phyloP scores from a whole-genome alignment of 2,888 invertebrate genomes.

The Melolontha melolontha region DNA sequence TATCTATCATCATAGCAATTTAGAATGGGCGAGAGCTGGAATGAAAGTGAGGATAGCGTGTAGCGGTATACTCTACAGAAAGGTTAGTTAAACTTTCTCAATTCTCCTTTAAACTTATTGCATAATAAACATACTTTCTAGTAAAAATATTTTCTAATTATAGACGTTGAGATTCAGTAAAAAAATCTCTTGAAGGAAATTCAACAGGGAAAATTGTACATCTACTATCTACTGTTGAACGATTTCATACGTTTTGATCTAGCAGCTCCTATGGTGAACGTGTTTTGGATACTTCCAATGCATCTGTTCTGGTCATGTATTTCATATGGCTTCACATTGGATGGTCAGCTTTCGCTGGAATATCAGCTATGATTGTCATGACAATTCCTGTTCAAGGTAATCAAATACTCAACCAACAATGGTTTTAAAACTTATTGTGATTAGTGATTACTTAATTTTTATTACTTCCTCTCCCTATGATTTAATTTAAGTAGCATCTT shows the following conservation, averaged over 20 bases:
- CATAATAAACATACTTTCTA: too few species aligned
- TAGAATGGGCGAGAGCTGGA: constrained; percentile 75
- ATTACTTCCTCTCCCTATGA: too few species aligned
- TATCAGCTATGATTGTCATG: constrained; percentile 69
- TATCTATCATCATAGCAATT: constrained; percentile 73
- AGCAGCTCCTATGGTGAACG: constrained; percentile 77
- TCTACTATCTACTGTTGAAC: constrained; percentile 84
- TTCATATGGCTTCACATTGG: constrained; percentile 71
- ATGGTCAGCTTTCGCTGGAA: constrained; percentile 71
- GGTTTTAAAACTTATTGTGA: too few species aligned
- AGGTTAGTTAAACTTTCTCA: constrained; percentile 67
- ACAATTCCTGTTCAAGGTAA: constrained; percentile 69
- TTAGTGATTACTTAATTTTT: too few species aligned
- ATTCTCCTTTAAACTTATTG: too few species aligned
- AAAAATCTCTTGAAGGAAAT: constrained; percentile 81
- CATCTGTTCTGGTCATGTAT: constrained; percentile 72
- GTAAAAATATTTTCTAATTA: background rate
- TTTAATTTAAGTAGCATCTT: too few species aligned
- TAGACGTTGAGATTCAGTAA: constrained; percentile 74
- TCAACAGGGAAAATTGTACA: constrained; percentile 87
- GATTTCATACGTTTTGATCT: constrained; percentile 86
- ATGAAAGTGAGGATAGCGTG: constrained; percentile 83
- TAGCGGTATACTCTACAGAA: constrained; percentile 84
- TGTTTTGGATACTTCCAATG: constrained; percentile 84
- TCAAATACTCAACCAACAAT: too few species aligned